phyloP scores from a whole-genome alignment of 2,113 vertebrate species.

The Delphinapterus leucas region DNA sequence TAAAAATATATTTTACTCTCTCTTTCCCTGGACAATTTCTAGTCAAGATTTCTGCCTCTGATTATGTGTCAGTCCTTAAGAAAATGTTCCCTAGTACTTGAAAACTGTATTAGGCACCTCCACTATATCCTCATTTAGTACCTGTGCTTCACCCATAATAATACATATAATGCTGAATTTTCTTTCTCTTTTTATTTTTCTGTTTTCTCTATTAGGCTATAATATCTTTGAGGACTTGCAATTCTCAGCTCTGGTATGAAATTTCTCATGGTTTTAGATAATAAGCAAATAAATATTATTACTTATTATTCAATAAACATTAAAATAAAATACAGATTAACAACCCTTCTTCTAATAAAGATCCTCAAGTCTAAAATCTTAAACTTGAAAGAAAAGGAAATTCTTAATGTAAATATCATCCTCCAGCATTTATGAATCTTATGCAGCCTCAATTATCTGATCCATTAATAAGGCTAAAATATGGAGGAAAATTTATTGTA shows the following conservation, averaged over 20 bases:
- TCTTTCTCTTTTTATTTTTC: neutral
- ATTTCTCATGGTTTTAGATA: neutral
- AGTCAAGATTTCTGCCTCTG: neutral
- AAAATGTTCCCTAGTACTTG: neutral
- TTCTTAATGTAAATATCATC: neutral
- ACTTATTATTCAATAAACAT: neutral
- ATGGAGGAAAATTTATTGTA: neutral
- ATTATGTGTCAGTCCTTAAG: neutral
- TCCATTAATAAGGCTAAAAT: neutral
- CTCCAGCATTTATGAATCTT: neutral
- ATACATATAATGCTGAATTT: neutral
- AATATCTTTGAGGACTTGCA: neutral
- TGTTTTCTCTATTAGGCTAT: neutral
- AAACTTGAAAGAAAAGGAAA: neutral
- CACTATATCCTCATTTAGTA: neutral
- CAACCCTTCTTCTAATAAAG: neutral
- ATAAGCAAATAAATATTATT: neutral
- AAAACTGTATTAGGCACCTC: neutral
- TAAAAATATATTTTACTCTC: neutral
- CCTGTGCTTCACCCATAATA: neutral
- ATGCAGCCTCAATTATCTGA: neutral
- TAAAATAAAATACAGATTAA: conserved; percentile 9
- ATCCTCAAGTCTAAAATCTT: neutral
- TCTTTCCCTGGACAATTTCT: neutral
- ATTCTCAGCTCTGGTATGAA: neutral